Percentiles rank a stretch among this genome's conserved stretches.
Conservation (phyloP, 1,140 invertebrate genomes). For the Augochlora pura region DNA sequence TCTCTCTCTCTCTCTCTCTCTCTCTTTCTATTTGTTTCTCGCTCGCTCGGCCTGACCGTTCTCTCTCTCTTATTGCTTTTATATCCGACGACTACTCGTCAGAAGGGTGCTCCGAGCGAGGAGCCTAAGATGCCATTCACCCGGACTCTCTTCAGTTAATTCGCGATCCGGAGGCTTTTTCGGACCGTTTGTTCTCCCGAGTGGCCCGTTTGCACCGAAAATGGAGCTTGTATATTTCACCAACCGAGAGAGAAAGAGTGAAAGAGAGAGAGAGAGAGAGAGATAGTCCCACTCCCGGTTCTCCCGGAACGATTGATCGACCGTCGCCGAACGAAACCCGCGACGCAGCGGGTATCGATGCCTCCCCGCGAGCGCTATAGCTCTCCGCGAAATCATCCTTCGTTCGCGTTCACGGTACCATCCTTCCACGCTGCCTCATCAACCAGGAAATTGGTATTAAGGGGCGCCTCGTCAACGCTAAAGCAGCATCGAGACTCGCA, state of each 20-base stretch:
- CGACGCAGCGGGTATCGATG: neutral
- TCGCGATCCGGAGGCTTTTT: conserved; percentile 2
- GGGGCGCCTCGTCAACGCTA: too few species aligned
- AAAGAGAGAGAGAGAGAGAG: too few species aligned
- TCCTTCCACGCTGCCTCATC: too few species aligned
- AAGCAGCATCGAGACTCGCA: too few species aligned
- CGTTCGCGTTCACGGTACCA: too few species aligned
- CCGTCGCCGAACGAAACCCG: neutral
- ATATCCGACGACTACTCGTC: conserved; percentile 55
- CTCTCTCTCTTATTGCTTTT: conserved; percentile 50
- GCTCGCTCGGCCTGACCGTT: neutral
- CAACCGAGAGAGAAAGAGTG: neutral
- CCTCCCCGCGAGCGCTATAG: neutral
- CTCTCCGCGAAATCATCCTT: too few species aligned
- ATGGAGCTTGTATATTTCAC: conserved; percentile 1
- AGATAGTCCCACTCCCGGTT: neutral
- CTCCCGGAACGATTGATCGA: conserved; percentile 14
- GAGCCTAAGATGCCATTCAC: conserved; percentile 52
- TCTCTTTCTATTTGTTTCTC: conserved; percentile 2
- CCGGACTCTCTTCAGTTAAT: conserved; percentile 31
- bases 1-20: neutral
- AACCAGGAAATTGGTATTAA: too few species aligned
- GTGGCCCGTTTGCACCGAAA: conserved; percentile 5
- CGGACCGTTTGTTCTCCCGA: conserved; percentile 15
- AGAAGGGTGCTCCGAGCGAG: conserved; percentile 49